These are phyloP conservation scores for Echinarachnius parma DNA, from an alignment of 53 echinoderm and acorn worm genomes.

Conservation along the genomic window DNA sequence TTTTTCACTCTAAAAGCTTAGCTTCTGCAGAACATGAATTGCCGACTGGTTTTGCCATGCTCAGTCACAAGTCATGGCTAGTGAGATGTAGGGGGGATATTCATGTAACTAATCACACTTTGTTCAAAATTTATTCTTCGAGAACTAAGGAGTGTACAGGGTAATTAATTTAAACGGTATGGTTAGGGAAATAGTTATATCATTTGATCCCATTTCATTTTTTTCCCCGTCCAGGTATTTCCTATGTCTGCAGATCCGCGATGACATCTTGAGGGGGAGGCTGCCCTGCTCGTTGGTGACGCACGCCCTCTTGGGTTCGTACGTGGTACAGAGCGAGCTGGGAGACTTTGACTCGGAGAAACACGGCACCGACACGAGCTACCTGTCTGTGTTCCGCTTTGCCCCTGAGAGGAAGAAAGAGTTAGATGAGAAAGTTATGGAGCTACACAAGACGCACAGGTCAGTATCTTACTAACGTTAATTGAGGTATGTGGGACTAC, in stretches of 20 bases:
- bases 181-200: not conserved
- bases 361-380: conserved; percentile 76
- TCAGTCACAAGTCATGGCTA: too few species aligned
- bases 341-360: conserved; percentile 92
- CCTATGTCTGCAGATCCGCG: conserved; percentile 88
- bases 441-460: conserved; percentile 99
- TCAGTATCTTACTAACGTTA: too few species aligned
- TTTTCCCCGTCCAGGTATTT: conserved; percentile 58
- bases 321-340: conserved; percentile 91
- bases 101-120: too few species aligned
- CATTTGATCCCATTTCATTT: not conserved
- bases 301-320: conserved; percentile 93
- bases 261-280: conserved; percentile 93
- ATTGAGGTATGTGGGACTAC: too few species aligned
- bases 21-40: too few species aligned
- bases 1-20: too few species aligned
- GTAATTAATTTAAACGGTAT: too few species aligned
- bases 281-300: conserved; percentile 96
- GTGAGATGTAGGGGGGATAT: too few species aligned
- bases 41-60: too few species aligned
- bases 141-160: too few species aligned
- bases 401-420: conserved; percentile 79
- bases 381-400: conserved; percentile 81
- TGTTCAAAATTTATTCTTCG: too few species aligned
- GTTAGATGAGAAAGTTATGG: conserved; percentile 91